Conservation (phyloP, 2,113 vertebrate species). For the Sterrhoptilus dennistouni region DNA sequence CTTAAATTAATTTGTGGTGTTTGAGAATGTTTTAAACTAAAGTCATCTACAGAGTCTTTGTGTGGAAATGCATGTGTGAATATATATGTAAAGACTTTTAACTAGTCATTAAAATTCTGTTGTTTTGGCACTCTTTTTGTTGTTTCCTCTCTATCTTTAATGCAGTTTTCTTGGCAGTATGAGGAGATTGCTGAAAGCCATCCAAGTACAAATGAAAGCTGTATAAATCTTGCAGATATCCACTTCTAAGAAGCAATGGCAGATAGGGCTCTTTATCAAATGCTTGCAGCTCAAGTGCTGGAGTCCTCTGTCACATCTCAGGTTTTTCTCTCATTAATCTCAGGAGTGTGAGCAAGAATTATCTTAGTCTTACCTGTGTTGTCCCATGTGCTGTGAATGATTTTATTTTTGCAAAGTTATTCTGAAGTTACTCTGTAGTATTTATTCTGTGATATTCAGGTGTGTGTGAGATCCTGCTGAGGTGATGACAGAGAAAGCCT, state of each 20-base stretch:
- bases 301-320: neutral
- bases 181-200: neutral
- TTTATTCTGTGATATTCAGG: neutral
- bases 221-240: neutral
- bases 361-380: neutral
- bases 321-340: neutral
- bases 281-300: neutral
- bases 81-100: neutral
- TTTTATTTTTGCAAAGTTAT: neutral
- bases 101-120: neutral
- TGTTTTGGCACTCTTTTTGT: neutral
- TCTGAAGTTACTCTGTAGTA: neutral
- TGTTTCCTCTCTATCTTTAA: neutral
- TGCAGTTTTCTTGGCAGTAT: neutral
- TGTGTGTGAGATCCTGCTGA: neutral
- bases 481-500: neutral
- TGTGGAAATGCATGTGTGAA: neutral
- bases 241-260: neutral
- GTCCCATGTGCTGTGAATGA: neutral
- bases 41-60: neutral
- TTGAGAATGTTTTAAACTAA: neutral
- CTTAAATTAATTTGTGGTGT: neutral
- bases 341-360: neutral
- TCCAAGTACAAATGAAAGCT: neutral
- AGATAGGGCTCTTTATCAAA: neutral